Evolutionary conservation across 2,797 vertebrate genomes (phyloP).

Genomic region (Sebastes kiyomatsui): DNA sequence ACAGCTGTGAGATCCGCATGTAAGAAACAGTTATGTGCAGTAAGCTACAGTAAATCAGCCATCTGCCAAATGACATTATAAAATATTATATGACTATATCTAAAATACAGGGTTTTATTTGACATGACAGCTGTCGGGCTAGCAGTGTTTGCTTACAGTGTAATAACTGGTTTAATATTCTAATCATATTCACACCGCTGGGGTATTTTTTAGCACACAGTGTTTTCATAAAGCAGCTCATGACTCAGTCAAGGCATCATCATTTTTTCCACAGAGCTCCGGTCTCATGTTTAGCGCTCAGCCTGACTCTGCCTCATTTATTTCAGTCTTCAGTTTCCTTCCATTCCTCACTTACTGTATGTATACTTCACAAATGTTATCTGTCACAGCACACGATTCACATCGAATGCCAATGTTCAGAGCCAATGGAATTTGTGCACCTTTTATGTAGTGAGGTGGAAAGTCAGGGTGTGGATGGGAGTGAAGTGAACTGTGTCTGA

Average conservation of each 20-base stretch:
- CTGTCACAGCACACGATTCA: not conserved
- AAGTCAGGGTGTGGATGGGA: not conserved
- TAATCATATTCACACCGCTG: not conserved
- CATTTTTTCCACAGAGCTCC: not conserved
- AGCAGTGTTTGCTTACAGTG: constrained; percentile 2
- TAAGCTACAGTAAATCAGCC: not conserved
- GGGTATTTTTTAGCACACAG: not conserved
- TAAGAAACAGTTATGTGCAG: not conserved
- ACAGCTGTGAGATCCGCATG: not conserved
- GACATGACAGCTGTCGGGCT: not conserved
- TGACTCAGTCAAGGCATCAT: constrained; percentile 8
- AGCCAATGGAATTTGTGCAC: not conserved
- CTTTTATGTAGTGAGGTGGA: not conserved
- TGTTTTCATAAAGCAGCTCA: constrained; percentile 3
- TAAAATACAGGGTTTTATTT: not conserved
- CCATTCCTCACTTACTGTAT: not conserved
- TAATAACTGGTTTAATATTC: constrained; percentile 17
- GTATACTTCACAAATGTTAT: not conserved
- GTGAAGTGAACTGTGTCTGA: not conserved
- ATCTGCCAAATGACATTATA: not conserved
- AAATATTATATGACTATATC: not conserved
- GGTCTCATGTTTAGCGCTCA: not conserved
- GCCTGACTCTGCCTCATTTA: not conserved
- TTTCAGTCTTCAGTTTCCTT: not conserved
- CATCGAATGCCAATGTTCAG: not conserved